Conservation (phyloP, 2,888 invertebrate species). For the Carabus problematicus region DNA sequence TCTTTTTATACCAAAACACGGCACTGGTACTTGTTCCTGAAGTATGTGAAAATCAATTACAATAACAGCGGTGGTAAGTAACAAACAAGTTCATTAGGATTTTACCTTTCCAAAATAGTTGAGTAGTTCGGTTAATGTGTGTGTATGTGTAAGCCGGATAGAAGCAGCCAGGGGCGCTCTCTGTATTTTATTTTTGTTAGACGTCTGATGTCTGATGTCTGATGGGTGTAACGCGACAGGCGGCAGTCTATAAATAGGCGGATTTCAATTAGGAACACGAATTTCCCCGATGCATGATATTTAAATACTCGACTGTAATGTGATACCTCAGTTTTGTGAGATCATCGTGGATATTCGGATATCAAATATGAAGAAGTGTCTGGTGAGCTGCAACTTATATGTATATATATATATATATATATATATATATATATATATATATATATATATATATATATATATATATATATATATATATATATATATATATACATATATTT, state of each 20-base stretch:
- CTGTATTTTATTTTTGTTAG: too few species aligned
- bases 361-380: slow-evolving; percentile 5
- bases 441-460: too few species aligned
- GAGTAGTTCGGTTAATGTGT: too few species aligned
- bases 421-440: slow-evolving; percentile 27
- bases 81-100: too few species aligned
- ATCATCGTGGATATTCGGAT: neutral
- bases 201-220: too few species aligned
- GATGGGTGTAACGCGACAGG: too few species aligned
- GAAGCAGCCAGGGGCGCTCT: too few species aligned
- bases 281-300: slow-evolving; percentile 6
- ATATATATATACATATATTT: slow-evolving; percentile 12
- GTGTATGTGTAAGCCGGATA: too few species aligned
- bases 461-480: slow-evolving; percentile 35
- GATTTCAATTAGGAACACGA: too few species aligned
- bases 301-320: slow-evolving; percentile 17
- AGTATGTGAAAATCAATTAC: slow-evolving; percentile 6
- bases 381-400: slow-evolving; percentile 7
- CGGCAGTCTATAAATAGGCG: too few species aligned
- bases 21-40: slow-evolving; percentile 7
- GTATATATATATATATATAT: neutral
- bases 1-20: slow-evolving; percentile 7
- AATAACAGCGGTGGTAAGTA: too few species aligned
- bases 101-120: too few species aligned
- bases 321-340: slow-evolving; percentile 22